Evolutionary conservation across 2,888 invertebrate genomes (phyloP), one percentile per base, ranked within the genome.

Genomic region (Rhabditoides inermis): DNA sequence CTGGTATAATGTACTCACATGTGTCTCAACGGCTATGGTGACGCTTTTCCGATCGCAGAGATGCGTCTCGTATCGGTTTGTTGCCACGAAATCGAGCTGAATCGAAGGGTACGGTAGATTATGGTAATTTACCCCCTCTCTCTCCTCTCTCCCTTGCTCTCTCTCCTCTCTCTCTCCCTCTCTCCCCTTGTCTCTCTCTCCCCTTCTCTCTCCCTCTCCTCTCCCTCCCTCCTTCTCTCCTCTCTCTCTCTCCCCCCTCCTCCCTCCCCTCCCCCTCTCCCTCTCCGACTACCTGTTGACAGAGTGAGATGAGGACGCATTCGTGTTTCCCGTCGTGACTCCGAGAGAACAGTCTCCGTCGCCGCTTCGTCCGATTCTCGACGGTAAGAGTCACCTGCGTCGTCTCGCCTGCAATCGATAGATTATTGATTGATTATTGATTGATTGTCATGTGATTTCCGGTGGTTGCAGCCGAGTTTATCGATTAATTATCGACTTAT

Each of bases 21-120:
- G 68, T 41, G 63, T 67, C 42, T 70, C 66, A 6, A 73, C 64
- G 2, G 68, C 73, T 15, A 72, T 66, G 6, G 73, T 73, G 18
- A 73, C 51, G 18, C 67, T 65, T 40, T 65, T 68, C 20, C 63
- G 47, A 20, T 69, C 72, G n/a, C 63, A 55, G 20, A 65, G 32
- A 35, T 56, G 50, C 1, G 62, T 58, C 46, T 68, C 65, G 49
- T 61, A 60, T 7, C 68, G 59, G 50, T 63, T 63, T 4, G 56
- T 55, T 7, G 72, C 66, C 15, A 67, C 56, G 53, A 69, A 73
- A 45, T 69, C 68, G 41, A 71, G 50, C 48, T 48, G 35, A 1
- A 46, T 26, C 15, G 32, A 32, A 10, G 6, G 6, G 20, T 12
- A 36, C 4, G 20, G 20, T 12, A 6, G 20, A 36, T 18, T 6